Evolutionary conservation across 2,113 vertebrate species (phyloP).

Genomic region (Monarcha castaneiventris): DNA sequence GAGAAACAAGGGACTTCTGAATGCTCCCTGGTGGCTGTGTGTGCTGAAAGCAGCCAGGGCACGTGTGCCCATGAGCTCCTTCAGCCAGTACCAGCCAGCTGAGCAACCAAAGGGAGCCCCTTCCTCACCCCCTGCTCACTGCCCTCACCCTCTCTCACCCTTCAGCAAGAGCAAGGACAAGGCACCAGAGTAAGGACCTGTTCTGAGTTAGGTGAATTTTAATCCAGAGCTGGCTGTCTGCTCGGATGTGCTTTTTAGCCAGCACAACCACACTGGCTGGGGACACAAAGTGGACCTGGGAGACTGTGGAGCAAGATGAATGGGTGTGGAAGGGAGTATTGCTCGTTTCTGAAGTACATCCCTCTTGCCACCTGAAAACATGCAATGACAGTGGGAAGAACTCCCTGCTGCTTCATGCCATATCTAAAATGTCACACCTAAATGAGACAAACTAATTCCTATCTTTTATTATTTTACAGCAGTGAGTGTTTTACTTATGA

Average conservation of each 20-base stretch:
- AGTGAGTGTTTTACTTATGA: background rate
- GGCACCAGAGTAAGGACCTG: accelerated
- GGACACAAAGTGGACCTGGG: background rate
- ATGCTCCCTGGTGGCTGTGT: background rate
- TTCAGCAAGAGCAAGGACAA: background rate
- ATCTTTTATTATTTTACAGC: background rate
- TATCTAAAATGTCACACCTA: background rate
- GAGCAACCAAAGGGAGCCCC: background rate
- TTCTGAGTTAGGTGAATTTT: background rate
- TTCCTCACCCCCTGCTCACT: background rate
- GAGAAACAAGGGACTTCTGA: background rate
- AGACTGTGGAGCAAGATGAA: background rate
- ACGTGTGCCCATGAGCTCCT: background rate
- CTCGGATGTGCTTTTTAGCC: background rate
- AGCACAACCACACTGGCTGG: background rate
- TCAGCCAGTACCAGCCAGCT: background rate
- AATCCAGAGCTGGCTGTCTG: background rate
- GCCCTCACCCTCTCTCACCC: background rate
- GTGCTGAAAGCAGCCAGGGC: background rate
- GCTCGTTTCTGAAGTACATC: background rate
- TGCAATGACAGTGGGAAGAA: background rate
- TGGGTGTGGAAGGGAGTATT: background rate
- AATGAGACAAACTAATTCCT: background rate
- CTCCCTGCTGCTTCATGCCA: background rate
- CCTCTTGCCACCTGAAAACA: background rate